Conservation (phyloP, 2,888 invertebrate species). For the Uropetala carovei region DNA sequence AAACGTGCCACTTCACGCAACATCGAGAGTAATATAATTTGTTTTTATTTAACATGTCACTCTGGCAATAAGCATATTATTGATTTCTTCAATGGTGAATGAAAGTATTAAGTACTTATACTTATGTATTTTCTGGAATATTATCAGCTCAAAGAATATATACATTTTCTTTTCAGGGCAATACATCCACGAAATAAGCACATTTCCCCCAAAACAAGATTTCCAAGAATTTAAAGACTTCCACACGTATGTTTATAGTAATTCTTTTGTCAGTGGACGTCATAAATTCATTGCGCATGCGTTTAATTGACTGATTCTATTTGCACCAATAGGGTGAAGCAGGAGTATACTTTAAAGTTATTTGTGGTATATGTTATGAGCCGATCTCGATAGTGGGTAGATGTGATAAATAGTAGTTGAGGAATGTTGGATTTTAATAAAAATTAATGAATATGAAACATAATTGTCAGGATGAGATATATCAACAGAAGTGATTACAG, state of each 20-base stretch:
- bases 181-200: too few relatives aligned
- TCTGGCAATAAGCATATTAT: too few relatives aligned
- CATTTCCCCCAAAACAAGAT: neutral
- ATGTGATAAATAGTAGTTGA: neutral
- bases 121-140: too few relatives aligned
- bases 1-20: too few relatives aligned
- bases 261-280: slow-evolving; percentile 43
- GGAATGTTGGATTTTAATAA: neutral
- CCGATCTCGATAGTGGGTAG: slow-evolving; percentile 49
- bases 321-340: slow-evolving; percentile 60
- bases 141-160: too few relatives aligned
- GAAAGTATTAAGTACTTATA: too few relatives aligned
- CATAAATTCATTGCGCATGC: slow-evolving; percentile 56
- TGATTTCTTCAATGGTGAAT: too few relatives aligned
- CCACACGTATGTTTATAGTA: slow-evolving; percentile 21
- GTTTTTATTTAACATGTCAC: too few relatives aligned
- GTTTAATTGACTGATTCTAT: slow-evolving; percentile 55
- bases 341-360: slow-evolving; percentile 62
- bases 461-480: neutral
- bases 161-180: too few relatives aligned
- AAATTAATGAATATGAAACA: neutral
- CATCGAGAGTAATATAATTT: too few relatives aligned
- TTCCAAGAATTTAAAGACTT: neutral
- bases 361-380: slow-evolving; percentile 57
- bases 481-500: neutral